A percentile compares a stretch with the other conserved stretches of the same genome.
Conservation (phyloP, 2,113 vertebrate species). For the Forbesichthys papilliferus region DNA sequence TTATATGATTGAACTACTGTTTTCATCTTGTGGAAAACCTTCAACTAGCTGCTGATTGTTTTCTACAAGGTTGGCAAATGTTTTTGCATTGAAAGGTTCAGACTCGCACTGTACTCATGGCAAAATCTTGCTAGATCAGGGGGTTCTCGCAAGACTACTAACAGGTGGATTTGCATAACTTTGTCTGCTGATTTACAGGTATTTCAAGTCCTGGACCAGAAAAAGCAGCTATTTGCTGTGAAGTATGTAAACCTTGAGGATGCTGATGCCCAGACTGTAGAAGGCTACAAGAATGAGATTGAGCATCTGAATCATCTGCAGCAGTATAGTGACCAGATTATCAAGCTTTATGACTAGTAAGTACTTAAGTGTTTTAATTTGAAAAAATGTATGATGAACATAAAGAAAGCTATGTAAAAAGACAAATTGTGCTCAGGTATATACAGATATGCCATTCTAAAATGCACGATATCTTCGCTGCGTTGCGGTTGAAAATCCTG, state of each 20-base stretch:
- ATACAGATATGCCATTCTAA: no score
- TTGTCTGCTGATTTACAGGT: constrained; percentile 75
- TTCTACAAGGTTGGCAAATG: not conserved
- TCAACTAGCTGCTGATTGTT: no score
- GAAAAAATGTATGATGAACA: no score
- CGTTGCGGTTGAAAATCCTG: no score
- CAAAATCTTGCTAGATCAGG: no score
- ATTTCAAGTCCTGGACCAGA: constrained; percentile 91
- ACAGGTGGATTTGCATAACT: not conserved
- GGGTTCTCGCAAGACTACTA: no score
- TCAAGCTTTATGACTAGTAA: constrained; percentile 94
- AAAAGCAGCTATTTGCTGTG: constrained; percentile 91
- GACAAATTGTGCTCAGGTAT: no score
- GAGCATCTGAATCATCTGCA: constrained; percentile 91
- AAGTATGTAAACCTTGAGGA: constrained; percentile 93
- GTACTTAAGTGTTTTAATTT: constrained; percentile 46
- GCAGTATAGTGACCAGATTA: constrained; percentile 94
- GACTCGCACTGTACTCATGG: no score
- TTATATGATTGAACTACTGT: no score
- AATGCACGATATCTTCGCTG: no score
- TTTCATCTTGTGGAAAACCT: no score
- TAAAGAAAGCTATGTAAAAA: no score
- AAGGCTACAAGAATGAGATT: constrained; percentile 97
- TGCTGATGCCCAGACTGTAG: constrained; percentile 87
- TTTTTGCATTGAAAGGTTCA: not conserved